Conservation (phyloP, 2,113 vertebrate species). For the Elgaria multicarinata region DNA sequence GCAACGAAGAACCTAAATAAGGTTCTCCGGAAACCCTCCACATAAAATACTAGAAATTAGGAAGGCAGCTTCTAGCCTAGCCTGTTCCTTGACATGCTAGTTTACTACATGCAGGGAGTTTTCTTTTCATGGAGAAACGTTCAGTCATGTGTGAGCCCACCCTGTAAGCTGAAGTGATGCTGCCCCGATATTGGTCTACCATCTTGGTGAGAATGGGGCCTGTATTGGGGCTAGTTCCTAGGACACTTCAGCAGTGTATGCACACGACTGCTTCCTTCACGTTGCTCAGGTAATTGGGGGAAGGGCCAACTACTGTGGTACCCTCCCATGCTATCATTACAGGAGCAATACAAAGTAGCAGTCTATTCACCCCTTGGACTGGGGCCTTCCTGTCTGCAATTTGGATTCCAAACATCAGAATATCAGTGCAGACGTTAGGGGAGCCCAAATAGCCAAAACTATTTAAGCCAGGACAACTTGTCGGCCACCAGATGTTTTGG, state of each 20-base stretch:
- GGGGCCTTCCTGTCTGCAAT: background rate
- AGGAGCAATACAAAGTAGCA: background rate
- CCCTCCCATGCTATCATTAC: background rate
- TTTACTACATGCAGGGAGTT: background rate
- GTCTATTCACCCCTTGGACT: background rate
- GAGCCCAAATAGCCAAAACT: too few species aligned
- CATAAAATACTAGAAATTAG: too few species aligned
- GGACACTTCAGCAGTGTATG: background rate
- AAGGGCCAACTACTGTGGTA: background rate
- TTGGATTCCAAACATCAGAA: background rate
- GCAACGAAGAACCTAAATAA: background rate
- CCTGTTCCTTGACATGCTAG: background rate
- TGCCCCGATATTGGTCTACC: background rate
- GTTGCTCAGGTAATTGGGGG: background rate
- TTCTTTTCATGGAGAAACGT: background rate
- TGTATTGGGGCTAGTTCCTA: background rate
- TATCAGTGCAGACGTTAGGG: too few species aligned
- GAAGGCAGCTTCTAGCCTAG: background rate
- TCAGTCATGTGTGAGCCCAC: background rate
- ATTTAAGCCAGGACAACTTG: too few species aligned
- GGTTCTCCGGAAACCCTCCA: too few species aligned
- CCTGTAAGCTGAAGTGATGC: background rate
- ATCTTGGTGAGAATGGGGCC: background rate
- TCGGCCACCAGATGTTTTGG: too few species aligned
- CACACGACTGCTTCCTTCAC: too few species aligned